Base-by-base conservation (phyloP, 1,140 invertebrate species). In the Littorina saxatilis region DNA sequence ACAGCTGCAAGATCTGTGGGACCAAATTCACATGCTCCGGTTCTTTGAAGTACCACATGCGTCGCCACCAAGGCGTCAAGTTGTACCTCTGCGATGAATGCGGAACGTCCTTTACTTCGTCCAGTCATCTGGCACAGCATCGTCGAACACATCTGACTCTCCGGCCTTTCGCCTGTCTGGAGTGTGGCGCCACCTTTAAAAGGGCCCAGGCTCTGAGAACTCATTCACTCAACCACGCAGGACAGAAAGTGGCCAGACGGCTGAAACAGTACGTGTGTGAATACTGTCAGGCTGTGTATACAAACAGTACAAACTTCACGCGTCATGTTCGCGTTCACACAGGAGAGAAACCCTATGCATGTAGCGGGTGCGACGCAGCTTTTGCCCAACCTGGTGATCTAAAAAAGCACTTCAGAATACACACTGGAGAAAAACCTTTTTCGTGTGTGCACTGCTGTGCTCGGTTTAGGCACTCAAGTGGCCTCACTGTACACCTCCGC, bases 1-100 rank as follows among this genome's bases (percentile, higher is more conserved):
- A 88, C 50, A 87, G 87, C 73, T 93, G 93, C 82, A 82, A 86
- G 40, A 89, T 86, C 81, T 93, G 93, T 87, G 91, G 90, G 11
- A 68, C 70, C 23, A 32, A 72, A 15, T 84, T 83, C 93, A 98
- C 96, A 72, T 98, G 96, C 55, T 99, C 98, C 1, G 98, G 97
- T 7, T 99, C 99, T 92, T 93, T 99, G 74, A 99, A 99, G 92
- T 99, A 98, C 0, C 98, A 99, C 92, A 93, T 98, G 85, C 94
- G 98, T 83, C 93, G 99, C 84, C 98, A 99, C 91, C 98, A 96
- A 15, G 97, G 97, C 7, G 96, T 98, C 93, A 98, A 98, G 91
- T 97, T 98, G 1, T 77, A 78, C 52, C 50, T 68, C n/a, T 73
- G 47, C 50, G 96, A 97, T 0, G 99, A 99, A 93, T 99, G 99